Evolutionary conservation across 2,797 vertebrate genomes (phyloP).

Genomic region (Diglossa cyanea): DNA sequence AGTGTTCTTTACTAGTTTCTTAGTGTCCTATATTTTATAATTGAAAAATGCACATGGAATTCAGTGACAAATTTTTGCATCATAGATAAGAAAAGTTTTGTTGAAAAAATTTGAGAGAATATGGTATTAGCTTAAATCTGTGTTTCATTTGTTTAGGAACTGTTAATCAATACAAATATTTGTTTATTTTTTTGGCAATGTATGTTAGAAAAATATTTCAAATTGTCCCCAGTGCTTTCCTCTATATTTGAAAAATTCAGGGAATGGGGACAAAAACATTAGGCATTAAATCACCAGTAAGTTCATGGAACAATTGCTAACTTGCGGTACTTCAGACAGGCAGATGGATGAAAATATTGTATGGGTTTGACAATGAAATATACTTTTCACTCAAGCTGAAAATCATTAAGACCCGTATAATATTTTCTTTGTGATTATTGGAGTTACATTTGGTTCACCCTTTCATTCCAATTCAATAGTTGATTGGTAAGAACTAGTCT

Average conservation of each 20-base stretch:
- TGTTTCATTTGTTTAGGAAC: background rate
- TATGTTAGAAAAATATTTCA: background rate
- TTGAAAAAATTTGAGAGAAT: background rate
- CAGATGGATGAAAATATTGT: conserved; percentile 33
- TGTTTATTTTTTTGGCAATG: background rate
- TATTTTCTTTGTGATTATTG: background rate
- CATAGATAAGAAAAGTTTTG: background rate
- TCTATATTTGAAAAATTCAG: background rate
- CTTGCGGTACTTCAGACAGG: background rate
- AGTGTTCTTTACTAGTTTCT: background rate
- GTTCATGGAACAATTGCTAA: background rate
- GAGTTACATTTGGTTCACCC: background rate
- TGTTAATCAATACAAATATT: background rate
- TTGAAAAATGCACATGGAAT: background rate
- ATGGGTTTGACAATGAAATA: conserved; percentile 23
- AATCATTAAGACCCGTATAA: background rate
- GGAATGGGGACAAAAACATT: background rate
- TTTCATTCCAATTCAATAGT: background rate
- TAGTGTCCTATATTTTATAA: background rate
- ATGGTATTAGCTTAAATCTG: background rate
- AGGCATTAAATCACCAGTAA: background rate
- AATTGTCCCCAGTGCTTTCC: background rate
- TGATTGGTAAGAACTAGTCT: background rate
- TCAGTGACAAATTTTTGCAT: background rate
- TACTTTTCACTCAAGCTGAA: background rate